phyloP scores from a whole-genome alignment of 2,113 vertebrate genomes.

The Lepisosteus osseus region DNA sequence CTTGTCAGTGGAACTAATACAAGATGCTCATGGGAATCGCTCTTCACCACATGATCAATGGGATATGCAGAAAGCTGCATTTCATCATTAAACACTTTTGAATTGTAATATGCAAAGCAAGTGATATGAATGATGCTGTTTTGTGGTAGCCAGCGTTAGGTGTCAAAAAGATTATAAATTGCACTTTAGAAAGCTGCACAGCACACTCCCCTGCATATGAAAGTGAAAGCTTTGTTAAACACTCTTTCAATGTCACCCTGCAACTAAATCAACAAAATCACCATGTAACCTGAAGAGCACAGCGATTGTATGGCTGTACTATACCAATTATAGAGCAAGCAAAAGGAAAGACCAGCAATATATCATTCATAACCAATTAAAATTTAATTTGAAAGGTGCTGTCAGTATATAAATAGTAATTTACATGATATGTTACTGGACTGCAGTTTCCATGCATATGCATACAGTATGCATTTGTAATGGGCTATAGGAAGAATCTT shows the following conservation, averaged over 20 bases:
- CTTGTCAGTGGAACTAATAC: conserved; percentile 63
- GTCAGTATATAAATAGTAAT: too few species aligned
- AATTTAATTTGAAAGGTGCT: too few species aligned
- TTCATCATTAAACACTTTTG: conserved; percentile 65
- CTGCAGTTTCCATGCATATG: too few species aligned
- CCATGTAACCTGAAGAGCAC: neutral
- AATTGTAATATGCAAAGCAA: conserved; percentile 54
- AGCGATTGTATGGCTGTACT: too few species aligned
- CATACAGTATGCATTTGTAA: too few species aligned
- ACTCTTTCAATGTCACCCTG: conserved; percentile 43
- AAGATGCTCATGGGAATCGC: conserved; percentile 52
- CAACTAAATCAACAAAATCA: conserved; percentile 5
- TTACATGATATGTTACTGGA: too few species aligned
- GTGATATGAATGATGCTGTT: conserved; percentile 47
- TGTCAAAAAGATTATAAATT: conserved; percentile 60
- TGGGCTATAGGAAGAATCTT: too few species aligned
- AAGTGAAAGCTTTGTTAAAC: conserved; percentile 35
- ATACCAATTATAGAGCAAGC: too few species aligned
- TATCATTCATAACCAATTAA: too few species aligned
- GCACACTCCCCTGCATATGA: conserved; percentile 41
- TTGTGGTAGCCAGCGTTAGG: conserved; percentile 24
- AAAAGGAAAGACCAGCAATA: too few species aligned
- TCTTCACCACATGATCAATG: conserved; percentile 62
- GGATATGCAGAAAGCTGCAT: conserved; percentile 44
- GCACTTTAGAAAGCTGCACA: conserved; percentile 42